Evolutionary conservation across 2,888 invertebrate genomes (phyloP).

Genomic region (Gandaritis pyraliata): DNA sequence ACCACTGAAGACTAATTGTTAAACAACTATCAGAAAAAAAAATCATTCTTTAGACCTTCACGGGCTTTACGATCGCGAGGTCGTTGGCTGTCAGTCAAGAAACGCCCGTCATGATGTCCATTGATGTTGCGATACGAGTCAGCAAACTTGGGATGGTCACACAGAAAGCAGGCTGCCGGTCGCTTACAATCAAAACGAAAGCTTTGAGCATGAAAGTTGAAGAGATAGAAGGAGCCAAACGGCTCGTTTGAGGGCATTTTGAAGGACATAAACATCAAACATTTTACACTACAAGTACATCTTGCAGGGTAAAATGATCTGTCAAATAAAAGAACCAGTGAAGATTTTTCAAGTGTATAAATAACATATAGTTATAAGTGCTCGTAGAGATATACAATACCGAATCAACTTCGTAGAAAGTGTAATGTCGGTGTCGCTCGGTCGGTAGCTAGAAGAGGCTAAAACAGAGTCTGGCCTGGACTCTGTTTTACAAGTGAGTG

Average conservation of each 20-base stretch:
- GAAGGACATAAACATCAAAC: not conserved
- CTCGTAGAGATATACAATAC: no score
- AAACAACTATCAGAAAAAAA: slow-evolving; percentile 51
- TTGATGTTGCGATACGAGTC: slow-evolving; percentile 51
- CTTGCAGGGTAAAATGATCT: no score
- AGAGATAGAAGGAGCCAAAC: no score
- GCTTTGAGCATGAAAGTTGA: not conserved
- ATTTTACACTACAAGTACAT: not conserved
- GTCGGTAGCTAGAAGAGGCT: no score
- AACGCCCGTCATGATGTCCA: slow-evolving; percentile 64
- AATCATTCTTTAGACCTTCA: slow-evolving; percentile 55
- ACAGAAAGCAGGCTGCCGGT: slow-evolving; percentile 10
- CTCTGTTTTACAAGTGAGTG: slow-evolving; percentile 5
- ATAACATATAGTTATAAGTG: no score
- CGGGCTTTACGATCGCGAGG: slow-evolving; percentile 58
- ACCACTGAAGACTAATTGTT: slow-evolving; percentile 47
- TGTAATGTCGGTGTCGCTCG: not conserved
- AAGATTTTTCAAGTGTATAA: no score
- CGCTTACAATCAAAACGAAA: not conserved
- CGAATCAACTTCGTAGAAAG: no score
- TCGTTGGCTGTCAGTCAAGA: slow-evolving; percentile 59
- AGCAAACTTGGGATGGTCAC: slow-evolving; percentile 19
- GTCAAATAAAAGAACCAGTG: no score
- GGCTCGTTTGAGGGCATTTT: no score
- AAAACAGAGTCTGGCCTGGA: not conserved